Conservation (phyloP, 2,113 vertebrate species). For the Macaca nemestrina region DNA sequence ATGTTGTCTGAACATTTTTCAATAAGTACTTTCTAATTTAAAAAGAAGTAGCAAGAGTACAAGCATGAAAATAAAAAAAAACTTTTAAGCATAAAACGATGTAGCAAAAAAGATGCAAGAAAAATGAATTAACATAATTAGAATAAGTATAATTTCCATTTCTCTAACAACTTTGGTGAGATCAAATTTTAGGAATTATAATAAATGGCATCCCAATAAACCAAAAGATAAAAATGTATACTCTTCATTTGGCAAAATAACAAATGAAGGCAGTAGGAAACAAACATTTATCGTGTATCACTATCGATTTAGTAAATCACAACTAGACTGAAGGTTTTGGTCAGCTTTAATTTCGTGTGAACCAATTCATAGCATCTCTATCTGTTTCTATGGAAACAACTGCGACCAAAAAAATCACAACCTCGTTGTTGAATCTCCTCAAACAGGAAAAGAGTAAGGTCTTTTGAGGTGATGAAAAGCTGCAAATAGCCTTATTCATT, state of each 20-base stretch:
- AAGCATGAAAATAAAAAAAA: neutral
- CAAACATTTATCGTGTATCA: conserved; percentile 46
- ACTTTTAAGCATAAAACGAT: conserved; percentile 14
- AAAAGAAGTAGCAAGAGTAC: conserved; percentile 31
- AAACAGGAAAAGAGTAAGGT: conserved; percentile 38
- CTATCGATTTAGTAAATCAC: conserved; percentile 53
- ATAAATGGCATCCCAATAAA: conserved; percentile 41
- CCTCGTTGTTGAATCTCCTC: conserved; percentile 55
- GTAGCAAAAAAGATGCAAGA: neutral
- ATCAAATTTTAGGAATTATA: conserved; percentile 49
- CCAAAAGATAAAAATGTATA: conserved; percentile 40
- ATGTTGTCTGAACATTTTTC: neutral
- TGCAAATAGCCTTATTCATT: conserved; percentile 60
- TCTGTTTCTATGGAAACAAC: conserved; percentile 65
- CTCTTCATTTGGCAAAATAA: conserved; percentile 57
- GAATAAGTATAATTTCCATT: conserved; percentile 30
- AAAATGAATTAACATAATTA: conserved; percentile 29
- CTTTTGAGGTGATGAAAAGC: conserved; percentile 47
- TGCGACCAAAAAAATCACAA: conserved; percentile 42
- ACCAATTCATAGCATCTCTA: conserved; percentile 61
- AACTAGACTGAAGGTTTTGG: conserved; percentile 65
- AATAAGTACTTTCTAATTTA: conserved; percentile 27
- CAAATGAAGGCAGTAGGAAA: conserved; percentile 41
- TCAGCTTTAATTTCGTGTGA: conserved; percentile 76
- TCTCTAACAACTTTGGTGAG: conserved; percentile 42